Evolutionary conservation across 1,140 invertebrate genomes (phyloP), one percentile per base, ranked within the genome.

Genomic region (Platyscapa corneri): DNA sequence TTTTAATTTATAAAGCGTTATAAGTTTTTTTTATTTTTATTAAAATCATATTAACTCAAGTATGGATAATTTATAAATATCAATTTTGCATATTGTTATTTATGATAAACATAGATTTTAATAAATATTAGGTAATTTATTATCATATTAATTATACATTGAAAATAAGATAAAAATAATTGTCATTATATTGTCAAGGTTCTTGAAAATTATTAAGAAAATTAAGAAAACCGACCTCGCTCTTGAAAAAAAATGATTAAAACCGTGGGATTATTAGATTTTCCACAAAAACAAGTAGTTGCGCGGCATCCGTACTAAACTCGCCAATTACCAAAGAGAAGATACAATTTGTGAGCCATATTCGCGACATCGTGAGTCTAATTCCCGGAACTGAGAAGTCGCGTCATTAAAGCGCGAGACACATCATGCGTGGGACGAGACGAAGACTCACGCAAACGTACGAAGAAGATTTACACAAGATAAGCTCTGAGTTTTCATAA

Each of bases 361-460:
- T 10, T 14, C 18, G 49, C 49, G 49, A 49, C 20, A 67, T 81
- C 32, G 10, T 39, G 60, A 34, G 56, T 5, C 27, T 79, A 64
- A 64, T 79, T 79, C 37, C 60, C 60, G 56, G 60, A 65, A 79
- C 60, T 30, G 77, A 78, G n/a, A 60, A 53, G 53, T 34, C n/a
- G 10, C 49, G 49, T 16, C 49, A 53, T 53, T 53, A 53, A 53
- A 53, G 49, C 49, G 49, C 49, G 49, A 1, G 6, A 16, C 3
- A 53, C 2, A 7, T 8, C 2, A 39, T 53, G 18, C 37, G 72
- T 46, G 27, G 37, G 67, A 23, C 23, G 72, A 75, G 7, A 23
- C 72, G 72, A 20, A 34, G 37, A 16, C 23, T 7, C 49, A 53
- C 16, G 49, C 49, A 2, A 16, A 53, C 49, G 60, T 30, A 37